Conservation (phyloP, 1,140 invertebrate species). For the Brachionus koreanus region DNA sequence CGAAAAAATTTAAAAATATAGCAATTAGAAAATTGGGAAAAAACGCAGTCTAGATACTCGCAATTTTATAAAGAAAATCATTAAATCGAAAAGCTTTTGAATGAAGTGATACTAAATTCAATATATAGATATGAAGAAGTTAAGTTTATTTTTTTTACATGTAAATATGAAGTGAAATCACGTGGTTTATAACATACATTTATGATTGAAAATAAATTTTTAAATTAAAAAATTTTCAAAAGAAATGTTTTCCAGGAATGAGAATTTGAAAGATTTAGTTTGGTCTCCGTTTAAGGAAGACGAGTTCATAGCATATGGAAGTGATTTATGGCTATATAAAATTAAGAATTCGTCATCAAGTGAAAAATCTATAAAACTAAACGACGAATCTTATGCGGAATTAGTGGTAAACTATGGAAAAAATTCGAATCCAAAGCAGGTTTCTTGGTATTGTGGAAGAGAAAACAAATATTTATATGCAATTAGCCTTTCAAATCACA, state of each 20-base stretch:
- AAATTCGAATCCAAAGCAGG: slow-evolving; percentile 26
- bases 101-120: no score
- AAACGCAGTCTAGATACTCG: no score
- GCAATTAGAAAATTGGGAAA: no score
- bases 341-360: neutral
- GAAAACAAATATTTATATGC: slow-evolving; percentile 22
- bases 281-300: slow-evolving; percentile 25
- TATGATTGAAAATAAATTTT: neutral
- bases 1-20: no score
- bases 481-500: slow-evolving; percentile 2
- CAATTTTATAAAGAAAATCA: no score
- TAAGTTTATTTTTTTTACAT: neutral
- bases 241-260: neutral
- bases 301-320: slow-evolving; percentile 29
- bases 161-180: neutral
- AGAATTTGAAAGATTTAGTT: slow-evolving; percentile 9
- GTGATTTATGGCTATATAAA: slow-evolving; percentile 1
- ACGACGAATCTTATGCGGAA: neutral
- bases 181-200: neutral
- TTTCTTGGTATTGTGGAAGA: slow-evolving; percentile 11
- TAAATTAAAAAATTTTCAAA: neutral
- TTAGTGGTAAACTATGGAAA: slow-evolving; percentile 5
- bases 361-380: neutral
- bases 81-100: no score
- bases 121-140: neutral